Percentiles rank a stretch among this genome's conserved stretches.
These are phyloP conservation scores for Caenorhabditis macrosperma DNA, from an alignment of 2,888 invertebrate genomes.

Conservation along the genomic window DNA sequence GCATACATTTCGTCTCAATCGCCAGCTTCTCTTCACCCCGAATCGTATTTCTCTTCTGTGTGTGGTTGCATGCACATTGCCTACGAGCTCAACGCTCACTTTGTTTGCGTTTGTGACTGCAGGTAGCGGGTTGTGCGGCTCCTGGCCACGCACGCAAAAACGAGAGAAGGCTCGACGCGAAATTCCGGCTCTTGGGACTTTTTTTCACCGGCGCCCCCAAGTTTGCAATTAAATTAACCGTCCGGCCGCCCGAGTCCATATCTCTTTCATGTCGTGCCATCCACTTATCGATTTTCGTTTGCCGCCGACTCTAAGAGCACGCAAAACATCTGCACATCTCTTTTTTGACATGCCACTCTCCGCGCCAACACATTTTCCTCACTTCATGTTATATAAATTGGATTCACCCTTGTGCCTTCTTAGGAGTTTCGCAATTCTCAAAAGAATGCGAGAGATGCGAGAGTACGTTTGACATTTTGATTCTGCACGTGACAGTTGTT, in stretches of 20 bases:
- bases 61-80: constrained; percentile 55
- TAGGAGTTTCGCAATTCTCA: not conserved
- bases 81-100: constrained; percentile 55
- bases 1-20: constrained; percentile 49
- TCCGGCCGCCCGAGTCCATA: not conserved
- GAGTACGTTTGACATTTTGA: too few species aligned
- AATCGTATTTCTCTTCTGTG: constrained; percentile 50
- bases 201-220: constrained; percentile 6
- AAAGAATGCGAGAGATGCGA: too few species aligned
- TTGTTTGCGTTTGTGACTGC: constrained; percentile 56
- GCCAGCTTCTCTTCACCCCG: constrained; percentile 23
- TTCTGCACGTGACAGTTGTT: too few species aligned
- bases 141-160: constrained; percentile 50
- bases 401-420: not conserved
- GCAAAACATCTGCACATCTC: too few species aligned
- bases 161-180: constrained; percentile 7
- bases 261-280: not conserved
- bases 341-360: not conserved
- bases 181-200: constrained; percentile 39
- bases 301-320: not conserved
- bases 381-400: not conserved
- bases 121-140: constrained; percentile 53
- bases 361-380: not conserved
- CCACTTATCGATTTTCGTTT: constrained; percentile 7
- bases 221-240: constrained; percentile 1